Percentiles rank a stretch among this genome's conserved stretches.
Conservation (phyloP, 2,888 invertebrate genomes). For the Chromoteleia sp. region DNA sequence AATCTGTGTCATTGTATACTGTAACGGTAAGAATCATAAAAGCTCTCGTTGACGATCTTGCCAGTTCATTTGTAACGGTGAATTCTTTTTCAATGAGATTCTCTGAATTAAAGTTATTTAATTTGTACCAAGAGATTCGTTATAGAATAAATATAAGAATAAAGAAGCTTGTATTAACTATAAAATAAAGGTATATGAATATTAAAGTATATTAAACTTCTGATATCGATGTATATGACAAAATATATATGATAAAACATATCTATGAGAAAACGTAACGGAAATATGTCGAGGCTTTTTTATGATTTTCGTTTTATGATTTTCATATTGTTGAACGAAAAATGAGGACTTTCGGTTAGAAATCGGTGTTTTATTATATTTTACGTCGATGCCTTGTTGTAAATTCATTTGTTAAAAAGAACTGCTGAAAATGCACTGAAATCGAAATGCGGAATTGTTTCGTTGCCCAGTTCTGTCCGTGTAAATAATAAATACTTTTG, state of each 20-base stretch:
- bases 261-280: conserved; percentile 40
- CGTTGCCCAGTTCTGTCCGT: conserved; percentile 50
- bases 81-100: conserved; percentile 1
- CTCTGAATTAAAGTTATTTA: not conserved
- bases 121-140: not conserved
- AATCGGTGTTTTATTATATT: not conserved
- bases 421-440: not conserved
- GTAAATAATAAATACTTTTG: conserved; percentile 62
- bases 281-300: conserved; percentile 13
- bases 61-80: not conserved
- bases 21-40: conserved; percentile 19
- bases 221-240: conserved; percentile 46
- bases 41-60: conserved; percentile 1
- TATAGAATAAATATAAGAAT: not conserved
- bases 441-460: conserved; percentile 5
- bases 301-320: not conserved
- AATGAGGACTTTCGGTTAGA: not conserved
- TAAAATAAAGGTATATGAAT: conserved; percentile 24
- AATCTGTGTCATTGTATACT: conserved; percentile 30
- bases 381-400: not conserved
- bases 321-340: not conserved
- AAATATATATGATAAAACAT: conserved; percentile 52
- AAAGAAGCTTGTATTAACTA: conserved; percentile 16
- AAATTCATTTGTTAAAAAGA: not conserved
- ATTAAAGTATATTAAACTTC: conserved; percentile 32